Percentiles rank a stretch among this genome's conserved stretches.
Conservation (phyloP, 2,113 vertebrate species). For the Sterrhoptilus dennistouni region DNA sequence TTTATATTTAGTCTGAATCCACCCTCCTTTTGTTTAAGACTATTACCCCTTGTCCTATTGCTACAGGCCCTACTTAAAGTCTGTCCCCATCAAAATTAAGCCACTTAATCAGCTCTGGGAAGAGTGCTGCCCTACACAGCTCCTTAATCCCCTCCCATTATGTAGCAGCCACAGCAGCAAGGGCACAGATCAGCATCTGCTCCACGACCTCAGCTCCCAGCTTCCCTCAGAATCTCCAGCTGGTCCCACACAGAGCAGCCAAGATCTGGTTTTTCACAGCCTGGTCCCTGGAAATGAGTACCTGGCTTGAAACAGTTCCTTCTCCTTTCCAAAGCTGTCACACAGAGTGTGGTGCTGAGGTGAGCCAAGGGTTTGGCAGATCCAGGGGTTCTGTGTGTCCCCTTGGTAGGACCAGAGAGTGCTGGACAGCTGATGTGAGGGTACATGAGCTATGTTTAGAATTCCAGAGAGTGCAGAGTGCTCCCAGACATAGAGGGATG, state of each 20-base stretch:
- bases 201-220: neutral
- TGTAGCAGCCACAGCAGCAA: neutral
- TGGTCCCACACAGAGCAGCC: neutral
- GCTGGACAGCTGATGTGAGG: neutral
- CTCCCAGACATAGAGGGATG: neutral
- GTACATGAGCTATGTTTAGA: neutral
- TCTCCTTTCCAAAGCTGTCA: neutral
- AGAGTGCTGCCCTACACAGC: neutral
- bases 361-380: neutral
- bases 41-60: neutral
- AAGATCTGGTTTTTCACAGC: neutral
- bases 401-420: neutral
- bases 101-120: neutral
- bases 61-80: neutral
- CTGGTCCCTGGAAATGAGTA: neutral
- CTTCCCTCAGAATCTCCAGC: neutral
- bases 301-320: neutral
- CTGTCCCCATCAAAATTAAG: neutral
- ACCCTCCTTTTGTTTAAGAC: neutral
- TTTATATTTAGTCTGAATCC: neutral
- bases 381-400: neutral
- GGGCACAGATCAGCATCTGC: neutral
- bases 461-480: neutral
- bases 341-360: neutral
- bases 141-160: neutral